phyloP scores from a whole-genome alignment of 1,140 invertebrate species.

The Drosophila arizonae region DNA sequence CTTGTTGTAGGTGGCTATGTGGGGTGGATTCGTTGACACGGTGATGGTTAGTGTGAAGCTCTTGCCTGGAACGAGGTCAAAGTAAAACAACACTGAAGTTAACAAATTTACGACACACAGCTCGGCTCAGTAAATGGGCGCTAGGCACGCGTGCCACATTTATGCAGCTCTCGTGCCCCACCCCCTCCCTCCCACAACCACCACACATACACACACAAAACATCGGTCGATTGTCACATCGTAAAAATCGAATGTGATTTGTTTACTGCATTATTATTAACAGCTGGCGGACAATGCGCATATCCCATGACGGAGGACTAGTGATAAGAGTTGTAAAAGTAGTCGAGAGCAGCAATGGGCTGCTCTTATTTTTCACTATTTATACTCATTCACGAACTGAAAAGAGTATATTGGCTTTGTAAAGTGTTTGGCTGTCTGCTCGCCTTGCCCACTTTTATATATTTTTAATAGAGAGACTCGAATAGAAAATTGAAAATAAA shows the following conservation, averaged over 20 bases:
- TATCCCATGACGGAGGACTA: no score
- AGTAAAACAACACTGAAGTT: conserved; percentile 25
- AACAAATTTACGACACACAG: conserved; percentile 55
- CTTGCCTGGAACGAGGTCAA: conserved; percentile 89
- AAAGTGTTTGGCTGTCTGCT: no score
- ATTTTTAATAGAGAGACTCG: no score
- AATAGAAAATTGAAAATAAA: no score
- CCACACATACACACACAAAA: conserved; percentile 13
- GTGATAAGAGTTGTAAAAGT: no score
- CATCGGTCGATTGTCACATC: conserved; percentile 69
- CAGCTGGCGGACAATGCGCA: background rate
- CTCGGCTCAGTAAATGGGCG: conserved; percentile 9
- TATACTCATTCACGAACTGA: no score
- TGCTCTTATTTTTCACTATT: no score
- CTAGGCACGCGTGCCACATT: conserved; percentile 34
- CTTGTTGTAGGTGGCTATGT: conserved; percentile 98
- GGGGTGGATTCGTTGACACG: conserved; percentile 94
- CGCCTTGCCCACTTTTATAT: no score
- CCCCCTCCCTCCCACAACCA: background rate
- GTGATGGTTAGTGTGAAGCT: conserved; percentile 99
- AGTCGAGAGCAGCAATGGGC: no score
- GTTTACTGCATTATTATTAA: conserved; percentile 30
- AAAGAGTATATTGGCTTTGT: no score
- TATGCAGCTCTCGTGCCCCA: background rate
- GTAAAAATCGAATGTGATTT: conserved; percentile 44